These are phyloP conservation scores for Phrynocephalus forsythii DNA, from an alignment of 2,797 vertebrate species.

Conservation along the genomic window DNA sequence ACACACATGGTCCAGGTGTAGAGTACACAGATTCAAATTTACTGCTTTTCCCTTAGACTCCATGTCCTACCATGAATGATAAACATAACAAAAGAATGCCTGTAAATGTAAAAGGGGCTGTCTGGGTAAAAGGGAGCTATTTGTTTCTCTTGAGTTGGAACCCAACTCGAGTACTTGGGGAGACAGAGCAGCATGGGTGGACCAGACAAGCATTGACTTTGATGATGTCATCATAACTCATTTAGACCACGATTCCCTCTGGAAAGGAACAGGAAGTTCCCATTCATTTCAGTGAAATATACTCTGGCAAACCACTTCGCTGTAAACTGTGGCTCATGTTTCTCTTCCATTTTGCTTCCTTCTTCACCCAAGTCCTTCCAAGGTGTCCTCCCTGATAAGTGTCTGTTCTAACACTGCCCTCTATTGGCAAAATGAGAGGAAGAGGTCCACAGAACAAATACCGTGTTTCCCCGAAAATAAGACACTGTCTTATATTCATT, in stretches of 20 bases:
- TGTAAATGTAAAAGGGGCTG: too few species aligned
- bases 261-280: not conserved
- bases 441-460: not conserved
- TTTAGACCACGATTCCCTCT: not conserved
- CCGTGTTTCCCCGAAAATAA: too few species aligned
- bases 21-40: too few species aligned
- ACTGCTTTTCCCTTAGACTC: too few species aligned
- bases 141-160: too few species aligned
- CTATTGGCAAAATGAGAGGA: constrained; percentile 62
- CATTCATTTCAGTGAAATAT: not conserved
- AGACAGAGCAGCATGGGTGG: not conserved
- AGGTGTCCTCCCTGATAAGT: not conserved
- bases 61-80: too few species aligned
- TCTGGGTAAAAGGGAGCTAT: too few species aligned
- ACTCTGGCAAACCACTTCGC: not conserved
- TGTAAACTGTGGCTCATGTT: not conserved
- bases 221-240: not conserved
- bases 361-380: not conserved
- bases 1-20: not conserved
- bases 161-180: too few species aligned
- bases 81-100: too few species aligned
- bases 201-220: too few species aligned
- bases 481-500: too few species aligned
- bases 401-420: constrained; percentile 69
- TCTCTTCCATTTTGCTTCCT: not conserved